phyloP scores from a whole-genome alignment of 2,888 invertebrate genomes.

The Cosmopolites sordidus region DNA sequence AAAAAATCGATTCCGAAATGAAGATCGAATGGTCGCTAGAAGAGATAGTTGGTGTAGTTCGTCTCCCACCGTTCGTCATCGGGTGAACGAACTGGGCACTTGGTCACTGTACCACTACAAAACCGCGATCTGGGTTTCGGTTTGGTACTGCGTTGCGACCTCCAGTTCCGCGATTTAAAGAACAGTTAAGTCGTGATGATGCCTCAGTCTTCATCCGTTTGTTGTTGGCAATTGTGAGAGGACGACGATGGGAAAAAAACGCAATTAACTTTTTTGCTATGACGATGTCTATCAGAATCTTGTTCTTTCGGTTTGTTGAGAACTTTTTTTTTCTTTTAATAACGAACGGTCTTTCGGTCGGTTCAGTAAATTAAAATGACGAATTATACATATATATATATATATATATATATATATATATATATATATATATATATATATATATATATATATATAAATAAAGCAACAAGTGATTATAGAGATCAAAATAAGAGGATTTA shows the following conservation, averaged over 20 bases:
- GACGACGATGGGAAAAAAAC: background rate
- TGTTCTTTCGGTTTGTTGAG: no score
- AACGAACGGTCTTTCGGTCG: no score
- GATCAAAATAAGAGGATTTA: no score
- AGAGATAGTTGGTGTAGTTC: slow-evolving; percentile 16
- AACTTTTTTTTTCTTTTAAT: no score
- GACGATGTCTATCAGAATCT: no score
- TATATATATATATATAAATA: no score
- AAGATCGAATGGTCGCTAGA: background rate
- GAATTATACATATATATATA: no score
- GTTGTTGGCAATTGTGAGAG: background rate
- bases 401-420: no score
- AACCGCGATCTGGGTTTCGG: slow-evolving; percentile 16
- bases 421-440: no score
- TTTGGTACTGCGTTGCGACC: slow-evolving; percentile 28
- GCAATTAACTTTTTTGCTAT: background rate
- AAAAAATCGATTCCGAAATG: background rate
- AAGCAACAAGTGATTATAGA: no score
- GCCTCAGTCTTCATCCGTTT: background rate
- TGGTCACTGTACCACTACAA: slow-evolving; percentile 35
- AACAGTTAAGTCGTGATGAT: slow-evolving; percentile 11
- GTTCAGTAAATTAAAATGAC: no score
- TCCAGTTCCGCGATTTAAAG: slow-evolving; percentile 27
- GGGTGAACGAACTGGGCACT: slow-evolving; percentile 36
- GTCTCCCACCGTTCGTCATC: background rate